These are phyloP conservation scores for Calosoma granatense DNA, from an alignment of 1,140 invertebrate species.

Conservation along the genomic window DNA sequence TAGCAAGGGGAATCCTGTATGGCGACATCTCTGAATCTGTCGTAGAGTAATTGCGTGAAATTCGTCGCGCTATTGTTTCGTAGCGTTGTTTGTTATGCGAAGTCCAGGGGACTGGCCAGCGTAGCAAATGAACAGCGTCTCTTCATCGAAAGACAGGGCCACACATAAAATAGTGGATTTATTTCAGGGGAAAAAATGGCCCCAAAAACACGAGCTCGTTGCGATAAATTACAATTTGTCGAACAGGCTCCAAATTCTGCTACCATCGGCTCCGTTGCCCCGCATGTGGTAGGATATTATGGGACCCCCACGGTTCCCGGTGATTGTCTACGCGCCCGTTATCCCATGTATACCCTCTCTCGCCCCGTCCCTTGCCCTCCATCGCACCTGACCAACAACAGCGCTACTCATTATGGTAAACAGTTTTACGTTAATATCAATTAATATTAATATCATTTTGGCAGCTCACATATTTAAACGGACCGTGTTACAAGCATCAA, in stretches of 20 bases:
- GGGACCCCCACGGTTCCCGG: background rate
- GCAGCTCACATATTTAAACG: background rate
- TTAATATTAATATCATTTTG: slow-evolving; percentile 9
- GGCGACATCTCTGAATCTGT: background rate
- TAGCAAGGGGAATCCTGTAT: background rate
- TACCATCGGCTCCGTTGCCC: background rate
- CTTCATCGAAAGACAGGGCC: background rate
- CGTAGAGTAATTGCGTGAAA: slow-evolving; percentile 1
- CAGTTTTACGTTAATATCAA: slow-evolving; percentile 7
- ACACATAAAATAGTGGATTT: slow-evolving; percentile 4
- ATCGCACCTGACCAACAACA: too few species aligned
- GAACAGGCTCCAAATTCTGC: slow-evolving; percentile 5
- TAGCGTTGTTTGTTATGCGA: slow-evolving; percentile 2
- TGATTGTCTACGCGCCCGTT: background rate
- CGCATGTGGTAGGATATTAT: slow-evolving; percentile 6
- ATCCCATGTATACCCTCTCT: background rate
- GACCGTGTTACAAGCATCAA: background rate
- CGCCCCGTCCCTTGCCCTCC: too few species aligned
- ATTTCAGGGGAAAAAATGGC: background rate
- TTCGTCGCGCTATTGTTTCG: background rate
- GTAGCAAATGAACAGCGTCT: background rate
- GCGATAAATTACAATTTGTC: slow-evolving; percentile 8
- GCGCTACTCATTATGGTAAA: background rate
- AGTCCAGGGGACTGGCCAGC: background rate
- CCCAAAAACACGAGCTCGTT: background rate